These are phyloP conservation scores for Disparrhopalites patrizii DNA, from an alignment of 2,888 invertebrate genomes.

Conservation along the genomic window DNA sequence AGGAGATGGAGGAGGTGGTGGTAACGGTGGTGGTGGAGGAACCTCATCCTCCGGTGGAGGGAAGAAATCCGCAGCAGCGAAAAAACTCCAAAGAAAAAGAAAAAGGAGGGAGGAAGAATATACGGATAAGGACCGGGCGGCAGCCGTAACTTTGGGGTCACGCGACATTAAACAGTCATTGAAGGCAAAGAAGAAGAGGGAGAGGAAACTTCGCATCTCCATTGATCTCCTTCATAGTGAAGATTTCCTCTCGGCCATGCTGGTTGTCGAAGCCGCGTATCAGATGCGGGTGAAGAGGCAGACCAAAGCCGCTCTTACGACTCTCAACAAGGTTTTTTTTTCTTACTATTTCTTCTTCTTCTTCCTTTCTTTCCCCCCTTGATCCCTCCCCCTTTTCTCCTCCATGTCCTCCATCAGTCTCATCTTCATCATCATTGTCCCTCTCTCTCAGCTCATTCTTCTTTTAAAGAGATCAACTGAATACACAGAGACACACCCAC, in stretches of 20 bases:
- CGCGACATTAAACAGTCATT: constrained; percentile 81
- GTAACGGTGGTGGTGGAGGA: constrained; percentile 10
- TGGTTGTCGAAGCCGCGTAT: constrained; percentile 43
- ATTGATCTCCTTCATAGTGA: constrained; percentile 44
- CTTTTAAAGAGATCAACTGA: too few species aligned
- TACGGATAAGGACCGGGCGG: constrained; percentile 86
- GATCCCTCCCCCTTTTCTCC: too few species aligned
- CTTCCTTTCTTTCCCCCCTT: too few species aligned
- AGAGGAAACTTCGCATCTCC: constrained; percentile 63
- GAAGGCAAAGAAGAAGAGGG: constrained; percentile 72
- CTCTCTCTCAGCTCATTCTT: too few species aligned
- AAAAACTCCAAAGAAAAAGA: constrained; percentile 24
- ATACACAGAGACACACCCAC: too few species aligned
- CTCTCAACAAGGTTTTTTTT: constrained; percentile 32
- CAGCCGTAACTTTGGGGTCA: constrained; percentile 80
- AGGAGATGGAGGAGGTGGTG: constrained; percentile 5
- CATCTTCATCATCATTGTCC: not conserved
- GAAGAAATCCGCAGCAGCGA: constrained; percentile 25
- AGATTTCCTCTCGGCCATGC: constrained; percentile 45
- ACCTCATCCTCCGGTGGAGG: not conserved
- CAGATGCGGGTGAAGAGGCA: constrained; percentile 45
- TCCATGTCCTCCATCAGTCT: not conserved
- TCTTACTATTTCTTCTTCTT: too few species aligned
- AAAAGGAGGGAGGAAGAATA: constrained; percentile 67
- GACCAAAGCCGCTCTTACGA: constrained; percentile 38